These are phyloP conservation scores for Cenopis cana DNA, from an alignment of 2,888 invertebrate genomes.

Conservation along the genomic window DNA sequence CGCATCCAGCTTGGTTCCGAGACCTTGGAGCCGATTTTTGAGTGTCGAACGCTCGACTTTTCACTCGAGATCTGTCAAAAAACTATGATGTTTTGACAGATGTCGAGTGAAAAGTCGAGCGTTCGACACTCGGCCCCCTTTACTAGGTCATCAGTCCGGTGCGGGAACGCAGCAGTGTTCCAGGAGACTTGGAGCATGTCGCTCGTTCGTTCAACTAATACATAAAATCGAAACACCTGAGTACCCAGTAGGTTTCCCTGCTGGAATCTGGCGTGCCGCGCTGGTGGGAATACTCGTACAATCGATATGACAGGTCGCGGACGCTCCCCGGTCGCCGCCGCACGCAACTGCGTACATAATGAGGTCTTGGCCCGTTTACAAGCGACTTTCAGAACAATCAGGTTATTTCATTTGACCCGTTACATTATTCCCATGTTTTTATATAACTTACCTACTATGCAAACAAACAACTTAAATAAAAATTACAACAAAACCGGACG, in stretches of 20 bases:
- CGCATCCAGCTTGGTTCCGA: too few species aligned
- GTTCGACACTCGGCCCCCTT: too few species aligned
- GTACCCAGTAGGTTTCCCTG: not conserved
- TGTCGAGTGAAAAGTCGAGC: too few species aligned
- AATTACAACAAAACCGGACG: not conserved
- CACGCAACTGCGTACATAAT: conserved; percentile 24
- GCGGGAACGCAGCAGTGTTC: too few species aligned
- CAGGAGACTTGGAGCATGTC: too few species aligned
- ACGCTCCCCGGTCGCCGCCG: conserved; percentile 8
- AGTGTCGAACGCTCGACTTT: too few species aligned
- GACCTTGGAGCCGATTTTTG: too few species aligned
- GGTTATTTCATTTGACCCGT: conserved; percentile 3
- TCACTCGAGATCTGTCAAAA: too few species aligned
- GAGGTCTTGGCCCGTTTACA: conserved; percentile 19
- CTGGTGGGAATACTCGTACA: conserved; percentile 21
- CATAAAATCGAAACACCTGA: not conserved
- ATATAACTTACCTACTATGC: not conserved
- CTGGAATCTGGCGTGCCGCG: conserved; percentile 10
- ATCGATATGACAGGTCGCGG: conserved; percentile 35
- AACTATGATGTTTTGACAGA: too few species aligned
- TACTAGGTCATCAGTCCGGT: too few species aligned
- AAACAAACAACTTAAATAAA: not conserved
- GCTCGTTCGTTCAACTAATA: not conserved
- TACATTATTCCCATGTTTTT: not conserved
- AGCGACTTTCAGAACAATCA: not conserved